Conservation (phyloP, 2,797 vertebrate genomes). For the Sebastes nivosus region DNA sequence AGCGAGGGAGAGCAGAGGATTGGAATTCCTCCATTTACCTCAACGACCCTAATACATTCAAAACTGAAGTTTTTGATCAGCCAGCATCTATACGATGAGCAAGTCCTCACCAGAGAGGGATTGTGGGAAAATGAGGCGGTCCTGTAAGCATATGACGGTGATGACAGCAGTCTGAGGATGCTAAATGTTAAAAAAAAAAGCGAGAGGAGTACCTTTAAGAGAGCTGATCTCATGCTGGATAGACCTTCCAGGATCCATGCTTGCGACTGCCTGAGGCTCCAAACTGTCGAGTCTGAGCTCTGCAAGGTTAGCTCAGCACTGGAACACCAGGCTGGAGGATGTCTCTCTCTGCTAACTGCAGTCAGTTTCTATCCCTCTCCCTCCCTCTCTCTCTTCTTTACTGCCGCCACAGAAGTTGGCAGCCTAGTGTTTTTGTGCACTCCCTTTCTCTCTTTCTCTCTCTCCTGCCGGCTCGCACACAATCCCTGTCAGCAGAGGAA, state of each 20-base stretch:
- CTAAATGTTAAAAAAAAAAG: background rate
- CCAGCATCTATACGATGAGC: conserved; percentile 26
- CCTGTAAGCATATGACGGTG: conserved; percentile 18
- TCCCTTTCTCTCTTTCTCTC: conserved; percentile 46
- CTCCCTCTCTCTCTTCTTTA: conserved; percentile 32
- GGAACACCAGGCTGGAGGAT: conserved; percentile 51
- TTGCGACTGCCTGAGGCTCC: conserved; percentile 11
- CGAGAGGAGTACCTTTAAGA: conserved; percentile 84
- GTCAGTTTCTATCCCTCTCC: conserved; percentile 28
- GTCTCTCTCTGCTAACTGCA: conserved; percentile 26
- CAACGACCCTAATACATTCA: background rate
- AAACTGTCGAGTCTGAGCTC: conserved; percentile 26
- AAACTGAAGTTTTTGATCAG: conserved; percentile 24
- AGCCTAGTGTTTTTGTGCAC: conserved; percentile 66
- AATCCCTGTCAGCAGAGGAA: conserved; percentile 49
- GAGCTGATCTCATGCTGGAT: conserved; percentile 92
- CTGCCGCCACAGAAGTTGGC: conserved; percentile 62
- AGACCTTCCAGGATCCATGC: conserved; percentile 86
- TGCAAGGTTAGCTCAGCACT: conserved; percentile 49
- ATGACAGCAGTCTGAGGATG: conserved; percentile 27
- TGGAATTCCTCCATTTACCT: conserved; percentile 8
- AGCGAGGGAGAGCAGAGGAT: conserved; percentile 8
- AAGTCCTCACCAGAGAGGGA: conserved; percentile 36
- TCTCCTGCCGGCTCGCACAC: conserved; percentile 27
- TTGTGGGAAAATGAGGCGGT: conserved; percentile 66